A percentile compares a stretch with the other conserved stretches of the same genome.
Conservation (phyloP, 2,888 invertebrate genomes). For the Tachina lurida region DNA sequence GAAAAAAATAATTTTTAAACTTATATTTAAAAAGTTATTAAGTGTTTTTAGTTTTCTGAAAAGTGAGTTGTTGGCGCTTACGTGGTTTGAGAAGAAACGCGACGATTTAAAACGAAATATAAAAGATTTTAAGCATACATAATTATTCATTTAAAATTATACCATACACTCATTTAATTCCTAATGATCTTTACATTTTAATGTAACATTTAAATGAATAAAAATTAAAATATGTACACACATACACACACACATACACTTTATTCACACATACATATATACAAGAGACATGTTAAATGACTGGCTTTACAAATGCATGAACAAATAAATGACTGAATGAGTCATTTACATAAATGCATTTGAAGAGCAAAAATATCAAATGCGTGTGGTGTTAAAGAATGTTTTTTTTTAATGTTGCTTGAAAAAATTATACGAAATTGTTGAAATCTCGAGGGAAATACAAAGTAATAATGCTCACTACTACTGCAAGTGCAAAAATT, state of each 20-base stretch:
- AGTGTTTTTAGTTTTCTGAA: too few species aligned
- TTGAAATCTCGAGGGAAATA: conserved; percentile 3
- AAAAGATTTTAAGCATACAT: conserved; percentile 13
- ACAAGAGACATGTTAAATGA: conserved; percentile 27
- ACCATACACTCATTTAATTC: conserved; percentile 34
- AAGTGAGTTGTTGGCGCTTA: too few species aligned
- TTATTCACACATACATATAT: background rate
- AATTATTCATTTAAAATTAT: conserved; percentile 39
- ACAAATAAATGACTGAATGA: conserved; percentile 41
- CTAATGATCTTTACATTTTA: conserved; percentile 46
- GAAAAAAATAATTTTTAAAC: too few species aligned
- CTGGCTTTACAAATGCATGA: conserved; percentile 15
- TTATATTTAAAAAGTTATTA: too few species aligned
- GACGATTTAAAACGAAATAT: background rate
- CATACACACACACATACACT: background rate
- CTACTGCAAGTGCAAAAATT: background rate
- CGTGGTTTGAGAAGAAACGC: too few species aligned
- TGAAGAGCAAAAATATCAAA: conserved; percentile 27
- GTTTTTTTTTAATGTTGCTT: conserved; percentile 21
- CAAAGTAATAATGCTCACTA: background rate
- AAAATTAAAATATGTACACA: background rate
- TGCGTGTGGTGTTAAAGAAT: background rate
- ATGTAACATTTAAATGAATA: conserved; percentile 26
- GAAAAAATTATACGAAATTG: conserved; percentile 28
- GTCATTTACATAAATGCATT: conserved; percentile 43